Percentiles rank a stretch among this genome's conserved stretches.
These are phyloP conservation scores for Tetanocera ferruginea DNA, from an alignment of 2,888 invertebrate genomes.

Conservation along the genomic window DNA sequence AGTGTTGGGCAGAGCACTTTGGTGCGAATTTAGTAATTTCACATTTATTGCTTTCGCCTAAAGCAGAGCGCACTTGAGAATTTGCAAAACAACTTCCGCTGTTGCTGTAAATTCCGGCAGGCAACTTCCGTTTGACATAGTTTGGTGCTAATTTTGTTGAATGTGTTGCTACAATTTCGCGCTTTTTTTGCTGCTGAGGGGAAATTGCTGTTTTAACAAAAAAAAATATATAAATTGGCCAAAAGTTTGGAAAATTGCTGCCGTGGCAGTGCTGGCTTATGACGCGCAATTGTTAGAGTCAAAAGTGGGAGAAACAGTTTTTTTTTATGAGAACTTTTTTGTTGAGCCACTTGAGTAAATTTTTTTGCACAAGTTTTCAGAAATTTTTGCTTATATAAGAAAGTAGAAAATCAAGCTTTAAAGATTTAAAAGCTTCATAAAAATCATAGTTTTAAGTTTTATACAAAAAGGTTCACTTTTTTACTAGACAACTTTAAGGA, in stretches of 20 bases:
- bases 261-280: background rate
- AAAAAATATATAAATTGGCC: background rate
- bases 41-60: background rate
- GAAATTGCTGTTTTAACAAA: background rate
- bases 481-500: no score
- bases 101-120: background rate
- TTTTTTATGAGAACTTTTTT: background rate
- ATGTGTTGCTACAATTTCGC: background rate
- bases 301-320: background rate
- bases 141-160: background rate
- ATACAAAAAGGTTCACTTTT: no score
- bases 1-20: background rate
- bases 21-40: background rate
- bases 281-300: background rate
- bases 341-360: no score
- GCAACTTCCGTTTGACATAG: conserved; percentile 28
- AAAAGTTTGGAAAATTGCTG: background rate
- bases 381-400: no score
- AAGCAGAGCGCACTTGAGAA: background rate
- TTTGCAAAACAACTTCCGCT: conserved; percentile 29
- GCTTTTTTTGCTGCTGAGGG: background rate
- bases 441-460: no score
- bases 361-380: no score
- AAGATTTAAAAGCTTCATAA: no score
- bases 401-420: no score